Evolutionary conservation across 2,888 invertebrate genomes (phyloP), one percentile per base, ranked within the genome.

Genomic region (Cephonodes hylas): DNA sequence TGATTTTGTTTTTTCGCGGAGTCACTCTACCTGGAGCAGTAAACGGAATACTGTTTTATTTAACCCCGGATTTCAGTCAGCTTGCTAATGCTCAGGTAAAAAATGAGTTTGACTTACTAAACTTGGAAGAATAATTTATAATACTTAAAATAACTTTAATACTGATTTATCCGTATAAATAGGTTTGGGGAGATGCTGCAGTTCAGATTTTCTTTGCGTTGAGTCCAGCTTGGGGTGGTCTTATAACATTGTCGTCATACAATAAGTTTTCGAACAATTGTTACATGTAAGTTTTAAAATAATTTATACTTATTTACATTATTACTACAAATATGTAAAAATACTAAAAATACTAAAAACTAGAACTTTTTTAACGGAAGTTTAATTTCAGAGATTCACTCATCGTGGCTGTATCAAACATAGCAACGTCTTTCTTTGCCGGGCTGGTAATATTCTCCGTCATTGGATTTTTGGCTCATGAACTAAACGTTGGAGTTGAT

Each of bases 121-220:
- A 48, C 23, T 0, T 58, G 18, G 18, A 6, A 27, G 18, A 15
- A 3, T 27, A 18, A 0, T 7, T 10, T 0, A 4, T 8, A 53
- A 15, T 31, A 3, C 27, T 3, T 31, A 18, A 53, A 3, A 38
- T 22, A 20, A 7, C 1, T 22, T 22, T 42, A 10, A 15, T 27
- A 7, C 15, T 23, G 2, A 57, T n/a, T 58, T 38, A 6, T n/a
- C n/a, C n/a, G n/a, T n/a, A n/a, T n/a, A n/a, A n/a, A 42, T 65
- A 95, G 95, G 96, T 96, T 13, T 96, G 96, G 96, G 96, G 96
- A 53, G 96, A 96, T 79, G 96, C 96, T 0, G 96, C 96, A 0
- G 96, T 96, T 22, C 97, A 97, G 86, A 97, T 97, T 77, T 97
- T 97, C 86, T 97, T 97, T 83, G 96, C 97, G 0, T 86, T 97